Conservation (phyloP, 2,113 vertebrate genomes). For the Saimiri boliviensis region DNA sequence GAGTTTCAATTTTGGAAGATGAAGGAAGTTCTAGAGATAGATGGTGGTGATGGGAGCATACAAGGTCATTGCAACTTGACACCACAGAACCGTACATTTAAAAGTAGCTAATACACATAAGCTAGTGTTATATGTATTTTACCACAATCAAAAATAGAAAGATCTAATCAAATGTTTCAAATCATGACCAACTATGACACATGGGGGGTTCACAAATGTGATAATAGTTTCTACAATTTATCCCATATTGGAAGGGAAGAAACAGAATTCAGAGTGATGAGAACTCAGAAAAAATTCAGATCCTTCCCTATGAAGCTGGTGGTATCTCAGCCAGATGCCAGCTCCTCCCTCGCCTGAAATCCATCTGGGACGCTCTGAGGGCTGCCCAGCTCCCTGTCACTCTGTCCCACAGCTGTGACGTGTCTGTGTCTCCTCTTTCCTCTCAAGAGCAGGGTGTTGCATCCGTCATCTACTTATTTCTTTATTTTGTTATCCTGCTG, state of each 20-base stretch:
- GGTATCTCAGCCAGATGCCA: too few relatives aligned
- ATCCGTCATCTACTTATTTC: neutral
- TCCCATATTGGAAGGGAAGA: neutral
- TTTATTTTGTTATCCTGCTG: rapidly evolving
- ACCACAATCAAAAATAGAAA: neutral
- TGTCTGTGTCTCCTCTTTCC: neutral
- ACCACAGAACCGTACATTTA: rapidly evolving
- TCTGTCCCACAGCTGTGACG: rapidly evolving
- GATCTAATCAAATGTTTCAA: too few relatives aligned
- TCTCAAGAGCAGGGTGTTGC: neutral
- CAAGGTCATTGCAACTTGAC: rapidly evolving
- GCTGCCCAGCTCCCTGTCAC: rapidly evolving
- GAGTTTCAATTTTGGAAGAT: neutral
- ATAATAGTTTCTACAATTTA: neutral
- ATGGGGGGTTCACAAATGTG: too few relatives aligned
- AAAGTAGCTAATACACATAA: too few relatives aligned
- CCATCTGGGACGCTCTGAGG: neutral
- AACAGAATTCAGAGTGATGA: neutral
- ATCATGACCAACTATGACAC: neutral
- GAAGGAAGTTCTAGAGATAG: rapidly evolving
- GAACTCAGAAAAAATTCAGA: neutral
- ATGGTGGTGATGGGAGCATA: rapidly evolving
- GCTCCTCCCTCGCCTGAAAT: rapidly evolving
- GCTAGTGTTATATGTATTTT: neutral
- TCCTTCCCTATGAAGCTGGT: neutral